These are phyloP conservation scores for Cervus canadensis DNA, from an alignment of 2,113 vertebrate species.

Conservation along the genomic window DNA sequence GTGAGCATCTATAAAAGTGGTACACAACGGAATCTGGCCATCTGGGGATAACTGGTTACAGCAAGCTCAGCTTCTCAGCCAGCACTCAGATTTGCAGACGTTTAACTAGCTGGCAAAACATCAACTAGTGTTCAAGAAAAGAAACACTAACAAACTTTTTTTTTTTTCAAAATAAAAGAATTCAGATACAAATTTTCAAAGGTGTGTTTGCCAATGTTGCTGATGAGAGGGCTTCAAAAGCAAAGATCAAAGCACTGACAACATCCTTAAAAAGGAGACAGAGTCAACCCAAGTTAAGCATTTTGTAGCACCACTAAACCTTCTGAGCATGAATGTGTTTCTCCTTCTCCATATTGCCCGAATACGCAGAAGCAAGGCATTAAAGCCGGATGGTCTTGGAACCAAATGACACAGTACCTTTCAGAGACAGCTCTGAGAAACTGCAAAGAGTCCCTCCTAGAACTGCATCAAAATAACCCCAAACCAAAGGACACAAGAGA, in stretches of 20 bases:
- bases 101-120: constrained; percentile 56
- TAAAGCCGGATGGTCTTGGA: not conserved
- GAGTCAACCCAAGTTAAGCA: not conserved
- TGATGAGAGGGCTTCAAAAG: not conserved
- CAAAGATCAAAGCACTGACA: not conserved
- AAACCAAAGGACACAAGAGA: not conserved
- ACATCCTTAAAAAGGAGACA: not conserved
- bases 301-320: not conserved
- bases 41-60: constrained; percentile 70
- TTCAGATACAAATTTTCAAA: constrained; percentile 32
- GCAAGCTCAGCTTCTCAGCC: constrained; percentile 57
- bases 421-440: not conserved
- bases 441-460: not conserved
- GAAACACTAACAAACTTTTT: constrained; percentile 42
- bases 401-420: not conserved
- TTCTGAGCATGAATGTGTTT: not conserved
- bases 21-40: constrained; percentile 70
- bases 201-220: not conserved
- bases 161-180: constrained; percentile 24
- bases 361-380: not conserved
- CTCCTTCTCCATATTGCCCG: not conserved
- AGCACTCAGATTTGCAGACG: constrained; percentile 54
- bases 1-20: constrained; percentile 62
- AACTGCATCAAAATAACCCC: not conserved
- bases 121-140: constrained; percentile 42